These are phyloP conservation scores for Syrrhaptes paradoxus DNA, from an alignment of 2,113 vertebrate species.

Conservation along the genomic window DNA sequence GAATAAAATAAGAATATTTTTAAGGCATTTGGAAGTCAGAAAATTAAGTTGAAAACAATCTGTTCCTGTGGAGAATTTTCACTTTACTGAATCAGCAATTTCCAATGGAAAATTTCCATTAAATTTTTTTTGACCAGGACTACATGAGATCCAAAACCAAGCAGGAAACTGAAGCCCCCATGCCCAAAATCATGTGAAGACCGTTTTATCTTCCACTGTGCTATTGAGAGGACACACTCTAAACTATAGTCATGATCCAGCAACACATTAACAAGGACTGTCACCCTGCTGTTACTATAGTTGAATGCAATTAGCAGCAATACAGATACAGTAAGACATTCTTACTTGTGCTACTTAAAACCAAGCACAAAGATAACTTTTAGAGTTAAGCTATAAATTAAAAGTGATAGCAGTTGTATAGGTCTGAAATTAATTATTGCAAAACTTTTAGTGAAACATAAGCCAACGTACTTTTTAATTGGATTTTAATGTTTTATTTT, in stretches of 20 bases:
- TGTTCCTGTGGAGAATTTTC: background rate
- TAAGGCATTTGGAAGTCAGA: background rate
- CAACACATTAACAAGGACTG: background rate
- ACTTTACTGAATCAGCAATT: background rate
- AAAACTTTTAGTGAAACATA: constrained; percentile 43
- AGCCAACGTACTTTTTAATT: constrained; percentile 63
- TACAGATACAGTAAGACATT: background rate
- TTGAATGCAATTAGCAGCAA: background rate
- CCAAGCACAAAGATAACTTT: background rate
- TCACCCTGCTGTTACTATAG: background rate
- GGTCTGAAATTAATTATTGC: constrained; percentile 56
- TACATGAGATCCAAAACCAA: background rate
- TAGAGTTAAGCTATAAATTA: background rate
- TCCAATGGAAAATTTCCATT: background rate
- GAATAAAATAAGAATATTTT: background rate
- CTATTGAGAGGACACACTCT: background rate
- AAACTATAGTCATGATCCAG: background rate
- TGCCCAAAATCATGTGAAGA: background rate
- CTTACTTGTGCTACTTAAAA: constrained; percentile 40
- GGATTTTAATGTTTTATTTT: constrained; percentile 56
- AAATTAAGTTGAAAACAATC: background rate
- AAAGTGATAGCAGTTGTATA: background rate
- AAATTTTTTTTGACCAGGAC: background rate
- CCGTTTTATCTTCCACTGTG: background rate
- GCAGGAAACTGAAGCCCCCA: background rate